Evolutionary conservation across 2,888 invertebrate genomes (phyloP).

Genomic region (Neoascia interrupta): DNA sequence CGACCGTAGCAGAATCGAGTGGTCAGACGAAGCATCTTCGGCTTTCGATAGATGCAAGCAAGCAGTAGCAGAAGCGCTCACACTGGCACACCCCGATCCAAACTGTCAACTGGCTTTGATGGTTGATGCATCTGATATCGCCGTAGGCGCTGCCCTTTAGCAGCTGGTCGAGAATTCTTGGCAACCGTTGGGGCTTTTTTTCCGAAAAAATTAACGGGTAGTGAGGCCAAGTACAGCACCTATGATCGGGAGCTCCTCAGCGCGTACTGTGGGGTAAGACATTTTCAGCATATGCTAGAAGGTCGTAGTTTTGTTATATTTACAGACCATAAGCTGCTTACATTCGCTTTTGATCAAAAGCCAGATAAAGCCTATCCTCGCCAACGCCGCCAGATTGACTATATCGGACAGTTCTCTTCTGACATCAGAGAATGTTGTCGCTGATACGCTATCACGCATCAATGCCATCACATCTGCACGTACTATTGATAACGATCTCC

Average conservation of each 20-base stretch:
- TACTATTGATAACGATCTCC: too few relatives aligned
- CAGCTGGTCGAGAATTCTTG: slow-evolving; percentile 71
- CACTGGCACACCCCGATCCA: slow-evolving; percentile 74
- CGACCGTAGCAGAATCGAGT: too few relatives aligned
- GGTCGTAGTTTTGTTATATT: too few relatives aligned
- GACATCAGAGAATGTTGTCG: slow-evolving; percentile 4
- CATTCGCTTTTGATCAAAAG: slow-evolving; percentile 73
- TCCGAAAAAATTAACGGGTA: slow-evolving; percentile 73
- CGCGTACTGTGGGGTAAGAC: too few relatives aligned
- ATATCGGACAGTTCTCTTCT: slow-evolving; percentile 39
- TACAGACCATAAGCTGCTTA: slow-evolving; percentile 76
- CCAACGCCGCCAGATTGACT: slow-evolving; percentile 74
- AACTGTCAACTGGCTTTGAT: slow-evolving; percentile 70
- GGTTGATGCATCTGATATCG: slow-evolving; percentile 74
- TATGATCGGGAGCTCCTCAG: too few relatives aligned
- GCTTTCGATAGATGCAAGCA: too few relatives aligned
- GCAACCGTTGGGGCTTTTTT: slow-evolving; percentile 76
- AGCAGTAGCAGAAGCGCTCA: too few relatives aligned
- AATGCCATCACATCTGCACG: background rate
- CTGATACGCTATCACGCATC: slow-evolving; percentile 3
- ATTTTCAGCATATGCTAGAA: slow-evolving; percentile 77
- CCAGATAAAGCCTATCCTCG: slow-evolving; percentile 73
- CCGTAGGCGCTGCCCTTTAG: slow-evolving; percentile 77
- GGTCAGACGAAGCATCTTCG: too few relatives aligned
- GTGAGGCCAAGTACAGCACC: too few relatives aligned